These are phyloP conservation scores for Callosobruchus maculatus DNA, from an alignment of 2,888 invertebrate genomes.

Conservation along the genomic window DNA sequence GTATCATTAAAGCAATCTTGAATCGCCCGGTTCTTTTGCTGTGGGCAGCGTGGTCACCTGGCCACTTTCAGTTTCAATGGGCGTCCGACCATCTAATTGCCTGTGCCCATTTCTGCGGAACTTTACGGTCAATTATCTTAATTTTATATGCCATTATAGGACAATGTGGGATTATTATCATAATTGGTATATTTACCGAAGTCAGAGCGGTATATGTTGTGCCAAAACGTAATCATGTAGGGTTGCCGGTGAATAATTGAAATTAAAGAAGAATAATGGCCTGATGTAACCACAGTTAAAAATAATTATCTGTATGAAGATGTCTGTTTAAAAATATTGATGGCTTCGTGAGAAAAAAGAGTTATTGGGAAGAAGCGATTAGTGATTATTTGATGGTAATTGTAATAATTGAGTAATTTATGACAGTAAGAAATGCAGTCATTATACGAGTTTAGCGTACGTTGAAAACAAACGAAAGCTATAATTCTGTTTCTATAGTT, in stretches of 20 bases:
- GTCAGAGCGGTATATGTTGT: background rate
- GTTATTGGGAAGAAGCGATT: background rate
- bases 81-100: background rate
- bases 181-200: background rate
- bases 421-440: background rate
- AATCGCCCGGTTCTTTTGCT: background rate
- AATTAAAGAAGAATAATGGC: background rate
- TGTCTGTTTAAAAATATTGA: background rate
- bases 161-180: background rate
- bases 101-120: background rate
- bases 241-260: background rate
- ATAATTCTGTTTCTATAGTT: too few species aligned
- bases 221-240: background rate
- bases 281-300: background rate
- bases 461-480: too few species aligned
- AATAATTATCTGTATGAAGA: background rate
- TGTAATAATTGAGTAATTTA: background rate
- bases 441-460: too few species aligned
- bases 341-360: background rate
- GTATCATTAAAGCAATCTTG: background rate
- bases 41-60: background rate
- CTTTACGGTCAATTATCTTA: background rate
- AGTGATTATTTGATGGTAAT: background rate
- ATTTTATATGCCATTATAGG: background rate
- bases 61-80: background rate